Evolutionary conservation across 1,140 invertebrate genomes (phyloP).

Genomic region (Chironomus tepperi): DNA sequence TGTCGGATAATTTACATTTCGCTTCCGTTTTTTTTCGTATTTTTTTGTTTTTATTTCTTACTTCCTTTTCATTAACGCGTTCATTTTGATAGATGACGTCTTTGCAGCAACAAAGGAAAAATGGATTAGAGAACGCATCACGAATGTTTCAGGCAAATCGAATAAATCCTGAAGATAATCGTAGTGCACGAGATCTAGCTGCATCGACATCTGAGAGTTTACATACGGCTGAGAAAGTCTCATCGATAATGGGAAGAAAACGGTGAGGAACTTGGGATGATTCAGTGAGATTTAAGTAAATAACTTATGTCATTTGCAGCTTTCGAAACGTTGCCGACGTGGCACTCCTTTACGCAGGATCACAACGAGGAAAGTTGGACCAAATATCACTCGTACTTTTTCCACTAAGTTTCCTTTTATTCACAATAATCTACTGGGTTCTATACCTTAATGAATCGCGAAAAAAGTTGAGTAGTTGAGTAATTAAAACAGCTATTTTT

Average conservation of each 20-base stretch:
- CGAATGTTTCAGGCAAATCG: constrained; percentile 22
- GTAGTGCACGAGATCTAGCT: neutral
- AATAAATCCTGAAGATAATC: constrained; percentile 25
- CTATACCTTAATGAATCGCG: constrained; percentile 50
- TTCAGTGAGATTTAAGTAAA: neutral
- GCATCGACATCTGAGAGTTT: constrained; percentile 27
- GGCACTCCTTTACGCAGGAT: constrained; percentile 48
- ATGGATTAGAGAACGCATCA: constrained; percentile 26
- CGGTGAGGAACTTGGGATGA: constrained; percentile 28
- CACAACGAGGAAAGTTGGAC: constrained; percentile 47
- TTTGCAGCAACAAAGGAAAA: constrained; percentile 24
- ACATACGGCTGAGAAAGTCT: constrained; percentile 37
- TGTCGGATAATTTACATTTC: neutral
- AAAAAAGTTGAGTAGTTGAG: constrained; percentile 29
- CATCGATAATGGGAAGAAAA: constrained; percentile 33
- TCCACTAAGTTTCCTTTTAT: constrained; percentile 55
- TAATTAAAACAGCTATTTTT: neutral
- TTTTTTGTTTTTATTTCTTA: too few relatives aligned
- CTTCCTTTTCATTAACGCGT: neutral
- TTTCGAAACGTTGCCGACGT: constrained; percentile 41
- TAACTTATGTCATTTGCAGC: constrained; percentile 30
- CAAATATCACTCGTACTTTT: constrained; percentile 55
- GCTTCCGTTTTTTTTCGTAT: neutral
- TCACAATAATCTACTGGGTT: constrained; percentile 61
- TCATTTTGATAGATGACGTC: neutral